Evolutionary conservation across 2,797 vertebrate genomes (phyloP), one percentile per base, ranked within the genome.

Genomic region (Parambassis ranga): DNA sequence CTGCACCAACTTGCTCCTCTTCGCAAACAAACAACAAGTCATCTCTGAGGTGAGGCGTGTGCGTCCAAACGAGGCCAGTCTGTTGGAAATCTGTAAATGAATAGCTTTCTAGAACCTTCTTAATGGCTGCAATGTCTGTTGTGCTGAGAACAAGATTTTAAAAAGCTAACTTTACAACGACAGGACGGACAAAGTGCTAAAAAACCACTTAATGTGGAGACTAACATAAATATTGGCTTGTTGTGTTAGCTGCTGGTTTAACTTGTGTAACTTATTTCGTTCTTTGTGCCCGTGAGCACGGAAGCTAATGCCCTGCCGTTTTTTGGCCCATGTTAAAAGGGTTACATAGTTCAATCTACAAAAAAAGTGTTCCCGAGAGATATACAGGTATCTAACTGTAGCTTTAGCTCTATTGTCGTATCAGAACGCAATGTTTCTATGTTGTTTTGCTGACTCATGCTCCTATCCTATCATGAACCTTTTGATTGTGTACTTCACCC

Each of bases 11-110:
- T 4, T 1, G 7, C 35, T 28, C 1, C 4, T 58, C 16, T 38
- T 31, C 28, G 33, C 37, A 26, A 55, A 66, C 30, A 63, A 60
- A 20, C 23, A 55, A 66, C 30, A 63, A 60, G 20, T 23, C 42
- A 10, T 1, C 16, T 16, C 3, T 1, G 22, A 61, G 79, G 77
- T 76, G 39, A 77, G 55, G 11, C 23, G 3, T 18, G 1, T 7
- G 3, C 2, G 15, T 30, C 1, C 2, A 7, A 10, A 1, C 1
- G 6, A 26, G 1, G 8, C 2, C 1, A 8, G 19, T 18, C 39
- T 28, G 22, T 5, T 27, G 11, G 15, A 4, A 22, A 7, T 15
- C 6, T 13, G 31, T 5, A 10, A 30, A 7, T 2, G 18, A 37
- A 19, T 20, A 14, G 15, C 32, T 19, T 20, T 15, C 7, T 32